phyloP scores from a whole-genome alignment of 2,797 vertebrate species.

The Harpia harpyja region DNA sequence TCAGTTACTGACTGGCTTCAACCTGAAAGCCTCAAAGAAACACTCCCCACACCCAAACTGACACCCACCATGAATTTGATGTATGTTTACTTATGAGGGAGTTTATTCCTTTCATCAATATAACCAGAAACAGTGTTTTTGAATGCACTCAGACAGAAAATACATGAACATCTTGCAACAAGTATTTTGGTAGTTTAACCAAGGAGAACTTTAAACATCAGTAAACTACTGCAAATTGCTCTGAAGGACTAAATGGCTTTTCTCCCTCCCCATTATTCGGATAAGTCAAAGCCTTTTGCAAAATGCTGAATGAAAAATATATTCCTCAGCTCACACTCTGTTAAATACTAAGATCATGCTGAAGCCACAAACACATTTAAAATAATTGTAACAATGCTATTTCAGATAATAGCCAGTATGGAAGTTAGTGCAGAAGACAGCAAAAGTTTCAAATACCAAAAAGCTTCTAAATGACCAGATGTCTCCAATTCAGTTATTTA shows the following conservation, averaged over 20 bases:
- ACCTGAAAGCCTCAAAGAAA: not conserved
- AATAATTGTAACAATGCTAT: not conserved
- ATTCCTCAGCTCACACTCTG: not conserved
- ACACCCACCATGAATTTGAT: not conserved
- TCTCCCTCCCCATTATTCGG: too few relatives aligned
- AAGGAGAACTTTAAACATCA: not conserved
- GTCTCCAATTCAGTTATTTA: not conserved
- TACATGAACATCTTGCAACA: rapidly evolving
- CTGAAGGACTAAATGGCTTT: not conserved
- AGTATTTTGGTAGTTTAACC: not conserved
- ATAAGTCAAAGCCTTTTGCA: not conserved
- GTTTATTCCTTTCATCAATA: not conserved
- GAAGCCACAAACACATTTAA: not conserved
- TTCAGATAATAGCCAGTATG: not conserved
- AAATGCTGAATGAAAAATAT: not conserved
- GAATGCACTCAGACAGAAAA: not conserved
- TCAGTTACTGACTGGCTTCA: not conserved
- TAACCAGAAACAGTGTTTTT: not conserved
- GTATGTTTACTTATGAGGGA: not conserved
- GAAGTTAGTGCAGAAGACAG: not conserved
- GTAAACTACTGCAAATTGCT: not conserved
- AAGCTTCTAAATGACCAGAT: not conserved
- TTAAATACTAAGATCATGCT: not conserved
- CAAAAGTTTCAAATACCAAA: not conserved
- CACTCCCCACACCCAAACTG: not conserved